These are phyloP conservation scores for Pycnomerus fuliginosus DNA, from an alignment of 2,888 invertebrate species.

Conservation along the genomic window DNA sequence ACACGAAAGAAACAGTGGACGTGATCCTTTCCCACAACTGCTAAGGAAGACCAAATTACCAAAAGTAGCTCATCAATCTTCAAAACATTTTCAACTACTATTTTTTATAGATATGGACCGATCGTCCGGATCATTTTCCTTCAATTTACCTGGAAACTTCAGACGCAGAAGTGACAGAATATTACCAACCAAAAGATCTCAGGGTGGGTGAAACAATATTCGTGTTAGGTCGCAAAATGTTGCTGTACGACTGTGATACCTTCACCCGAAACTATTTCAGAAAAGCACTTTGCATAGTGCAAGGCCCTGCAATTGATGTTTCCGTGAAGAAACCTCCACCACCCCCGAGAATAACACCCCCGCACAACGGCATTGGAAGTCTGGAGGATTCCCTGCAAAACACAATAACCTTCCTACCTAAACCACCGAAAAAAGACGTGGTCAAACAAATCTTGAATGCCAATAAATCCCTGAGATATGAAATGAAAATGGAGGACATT, in stretches of 20 bases:
- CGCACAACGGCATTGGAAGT: constrained; percentile 74
- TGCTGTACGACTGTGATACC: constrained; percentile 76
- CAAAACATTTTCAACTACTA: constrained; percentile 5
- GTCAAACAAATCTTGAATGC: constrained; percentile 74
- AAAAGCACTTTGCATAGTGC: constrained; percentile 52
- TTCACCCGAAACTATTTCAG: constrained; percentile 75
- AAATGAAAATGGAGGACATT: constrained; percentile 73
- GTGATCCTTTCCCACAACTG: constrained; percentile 74
- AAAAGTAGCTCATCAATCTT: constrained; percentile 54
- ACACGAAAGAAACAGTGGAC: constrained; percentile 69
- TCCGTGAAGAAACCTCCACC: constrained; percentile 33
- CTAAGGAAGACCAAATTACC: constrained; percentile 76
- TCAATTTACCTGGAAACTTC: constrained; percentile 67
- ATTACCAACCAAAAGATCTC: constrained; percentile 77
- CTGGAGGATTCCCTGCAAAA: constrained; percentile 77
- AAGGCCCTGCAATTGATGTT: constrained; percentile 48
- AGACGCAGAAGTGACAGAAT: constrained; percentile 72
- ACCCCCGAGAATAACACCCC: constrained; percentile 53
- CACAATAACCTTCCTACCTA: constrained; percentile 68
- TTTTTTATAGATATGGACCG: constrained; percentile 44
- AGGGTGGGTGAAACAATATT: constrained; percentile 70
- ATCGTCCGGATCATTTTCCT: constrained; percentile 60
- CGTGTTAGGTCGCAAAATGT: constrained; percentile 68
- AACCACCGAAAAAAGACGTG: constrained; percentile 72
- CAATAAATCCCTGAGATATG: constrained; percentile 62